Percentiles rank a stretch among this genome's conserved stretches.
Evolutionary conservation across 2,888 invertebrate species (phyloP).

Genomic region (Eilema caniola): DNA sequence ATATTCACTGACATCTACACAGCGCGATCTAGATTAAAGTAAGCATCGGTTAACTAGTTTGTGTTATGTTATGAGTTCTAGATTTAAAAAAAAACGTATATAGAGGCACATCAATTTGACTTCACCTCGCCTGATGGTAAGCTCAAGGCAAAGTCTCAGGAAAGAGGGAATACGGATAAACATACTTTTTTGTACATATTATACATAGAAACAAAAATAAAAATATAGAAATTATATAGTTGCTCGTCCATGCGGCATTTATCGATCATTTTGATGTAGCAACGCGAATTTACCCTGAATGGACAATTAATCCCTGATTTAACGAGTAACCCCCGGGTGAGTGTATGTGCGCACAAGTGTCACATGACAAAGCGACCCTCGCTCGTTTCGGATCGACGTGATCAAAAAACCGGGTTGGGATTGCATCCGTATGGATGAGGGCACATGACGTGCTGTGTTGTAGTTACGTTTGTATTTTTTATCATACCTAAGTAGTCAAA

Average conservation of each 20-base stretch:
- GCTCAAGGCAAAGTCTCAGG: no score
- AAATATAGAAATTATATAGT: slow-evolving; percentile 15
- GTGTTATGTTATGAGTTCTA: no score
- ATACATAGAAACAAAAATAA: slow-evolving; percentile 9
- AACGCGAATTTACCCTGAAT: slow-evolving; percentile 61
- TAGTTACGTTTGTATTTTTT: slow-evolving; percentile 16
- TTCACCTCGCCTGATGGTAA: no score
- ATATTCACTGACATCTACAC: background rate
- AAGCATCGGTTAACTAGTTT: no score
- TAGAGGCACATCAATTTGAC: no score
- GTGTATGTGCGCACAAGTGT: slow-evolving; percentile 81
- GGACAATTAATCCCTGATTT: slow-evolving; percentile 76
- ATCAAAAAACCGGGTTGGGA: slow-evolving; percentile 81
- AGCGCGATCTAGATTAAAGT: no score
- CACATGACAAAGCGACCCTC: slow-evolving; percentile 83
- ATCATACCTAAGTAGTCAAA: slow-evolving; percentile 20
- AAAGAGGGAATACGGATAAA: no score
- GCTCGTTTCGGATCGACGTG: slow-evolving; percentile 75
- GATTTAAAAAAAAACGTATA: no score
- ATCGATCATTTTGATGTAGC: slow-evolving; percentile 48
- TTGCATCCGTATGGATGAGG: slow-evolving; percentile 76
- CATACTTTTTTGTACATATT: no score
- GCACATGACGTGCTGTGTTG: slow-evolving; percentile 48
- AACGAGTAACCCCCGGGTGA: slow-evolving; percentile 79
- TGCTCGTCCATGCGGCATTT: slow-evolving; percentile 38